phyloP scores from a whole-genome alignment of 2,113 vertebrate species.

The Chrysemys picta region DNA sequence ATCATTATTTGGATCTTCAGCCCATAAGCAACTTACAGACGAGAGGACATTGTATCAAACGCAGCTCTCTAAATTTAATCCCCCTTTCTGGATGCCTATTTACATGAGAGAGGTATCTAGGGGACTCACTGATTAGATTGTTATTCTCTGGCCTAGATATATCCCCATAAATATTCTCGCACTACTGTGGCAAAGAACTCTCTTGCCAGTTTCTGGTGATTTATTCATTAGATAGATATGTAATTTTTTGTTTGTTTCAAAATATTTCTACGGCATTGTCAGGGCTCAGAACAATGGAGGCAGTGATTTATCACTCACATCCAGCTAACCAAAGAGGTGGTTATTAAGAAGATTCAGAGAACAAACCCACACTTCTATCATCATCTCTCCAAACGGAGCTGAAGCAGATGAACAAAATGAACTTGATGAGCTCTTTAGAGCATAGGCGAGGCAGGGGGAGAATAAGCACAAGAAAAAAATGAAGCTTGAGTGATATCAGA shows the following conservation, averaged over 20 bases:
- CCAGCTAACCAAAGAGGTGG: not conserved
- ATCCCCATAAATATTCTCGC: slow-evolving; percentile 22
- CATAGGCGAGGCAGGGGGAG: rapidly evolving
- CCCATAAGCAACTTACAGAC: not conserved
- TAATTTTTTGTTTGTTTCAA: slow-evolving; percentile 47
- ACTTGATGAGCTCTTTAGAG: not conserved
- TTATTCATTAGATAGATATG: slow-evolving; percentile 41
- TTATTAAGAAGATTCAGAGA: not conserved
- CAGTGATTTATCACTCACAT: slow-evolving; percentile 43
- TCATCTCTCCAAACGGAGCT: not conserved
- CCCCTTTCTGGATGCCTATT: not conserved
- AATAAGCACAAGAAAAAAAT: not conserved
- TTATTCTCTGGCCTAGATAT: not conserved
- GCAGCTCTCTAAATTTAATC: not conserved
- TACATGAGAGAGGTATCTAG: not conserved
- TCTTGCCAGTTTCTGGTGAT: slow-evolving; percentile 30
- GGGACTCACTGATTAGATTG: not conserved
- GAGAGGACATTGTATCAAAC: not conserved
- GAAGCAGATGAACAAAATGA: not conserved
- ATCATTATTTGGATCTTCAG: not conserved
- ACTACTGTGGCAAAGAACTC: slow-evolving; percentile 7
- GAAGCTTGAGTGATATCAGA: not conserved
- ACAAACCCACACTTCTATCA: not conserved
- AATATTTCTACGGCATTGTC: not conserved
- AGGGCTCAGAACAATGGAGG: not conserved